Evolutionary conservation across 2,888 invertebrate genomes (phyloP), one percentile per base, ranked within the genome.

Genomic region (Allolobophora icterica): DNA sequence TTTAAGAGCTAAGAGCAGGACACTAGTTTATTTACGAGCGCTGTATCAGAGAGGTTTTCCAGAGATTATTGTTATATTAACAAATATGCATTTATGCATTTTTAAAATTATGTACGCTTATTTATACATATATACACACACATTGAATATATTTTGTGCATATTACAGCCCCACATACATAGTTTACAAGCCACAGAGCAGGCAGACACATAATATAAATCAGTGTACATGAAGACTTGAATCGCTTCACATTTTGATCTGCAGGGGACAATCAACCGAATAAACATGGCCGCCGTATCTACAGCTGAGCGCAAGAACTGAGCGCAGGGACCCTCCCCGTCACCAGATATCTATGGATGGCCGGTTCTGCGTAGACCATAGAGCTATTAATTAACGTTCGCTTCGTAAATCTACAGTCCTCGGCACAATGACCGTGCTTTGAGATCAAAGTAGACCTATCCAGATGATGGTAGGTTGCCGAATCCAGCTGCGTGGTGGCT

Each of bases 341-440:
- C 71, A 13, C 71, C n/a, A 71, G 71, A 71, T 71, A 71, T 71
- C 71, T 71, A 71, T 71, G 71, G 71, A n/a, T 71, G 71, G n/a
- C 30, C 71, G 71, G 71, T n/a, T 71, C n/a, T n/a, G 71, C n/a
- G n/a, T 71, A n/a, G 71, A n/a, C 71, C 71, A 71, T 71, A 71
- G n/a, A 71, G 30, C 71, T 71, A 71, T 71, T 71, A 71, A 71
- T 71, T 71, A 71, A 71, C 30, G 71, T 71, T 3, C 71, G 71
- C 71, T n/a, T 30, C 71, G n/a, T 71, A 71, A n/a, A 71, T 71
- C 71, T 71, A 71, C 8, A 11, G 71, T 71, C 11, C 71, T n/a
- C n/a, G 71, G n/a, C 71, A n/a, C 6, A 71, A 30, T n/a, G 71
- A 11, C n/a, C 71, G 71, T 71, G 30, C 30, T 71, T n/a, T 71